Conservation (phyloP, 2,113 vertebrate species). For the Carassius carassius region DNA sequence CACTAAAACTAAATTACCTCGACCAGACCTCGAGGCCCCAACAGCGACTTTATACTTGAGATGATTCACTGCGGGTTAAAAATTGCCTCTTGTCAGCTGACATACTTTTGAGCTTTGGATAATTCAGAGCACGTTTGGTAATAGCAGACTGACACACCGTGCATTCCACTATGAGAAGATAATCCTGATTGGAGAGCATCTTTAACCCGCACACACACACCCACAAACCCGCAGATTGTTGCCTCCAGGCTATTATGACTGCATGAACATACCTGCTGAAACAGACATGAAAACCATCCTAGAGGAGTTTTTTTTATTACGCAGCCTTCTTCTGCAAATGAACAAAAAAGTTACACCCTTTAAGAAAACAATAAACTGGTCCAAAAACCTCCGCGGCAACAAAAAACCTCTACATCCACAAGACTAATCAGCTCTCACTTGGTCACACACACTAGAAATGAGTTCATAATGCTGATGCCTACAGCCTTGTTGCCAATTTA, state of each 20-base stretch:
- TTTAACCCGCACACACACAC: slow-evolving; percentile 41
- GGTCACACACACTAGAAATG: not conserved
- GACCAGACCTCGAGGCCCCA: not conserved
- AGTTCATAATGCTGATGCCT: not conserved
- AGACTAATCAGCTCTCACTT: slow-evolving; percentile 30
- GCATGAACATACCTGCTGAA: slow-evolving; percentile 70
- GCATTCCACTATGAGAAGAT: slow-evolving; percentile 70
- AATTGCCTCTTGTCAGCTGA: slow-evolving; percentile 30
- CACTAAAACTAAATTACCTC: slow-evolving; percentile 13
- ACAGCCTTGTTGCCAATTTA: not conserved
- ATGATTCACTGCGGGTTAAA: slow-evolving; percentile 22
- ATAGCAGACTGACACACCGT: slow-evolving; percentile 58
- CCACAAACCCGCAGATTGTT: slow-evolving; percentile 51
- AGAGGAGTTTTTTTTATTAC: slow-evolving; percentile 64
- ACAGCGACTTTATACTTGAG: slow-evolving; percentile 20
- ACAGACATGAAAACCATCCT: slow-evolving; percentile 75
- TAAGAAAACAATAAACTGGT: slow-evolving; percentile 70
- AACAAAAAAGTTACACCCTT: slow-evolving; percentile 74
- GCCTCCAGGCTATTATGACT: slow-evolving; percentile 73
- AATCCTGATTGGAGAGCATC: slow-evolving; percentile 65
- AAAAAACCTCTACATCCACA: slow-evolving; percentile 16
- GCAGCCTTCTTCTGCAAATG: slow-evolving; percentile 70
- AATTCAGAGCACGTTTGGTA: slow-evolving; percentile 42
- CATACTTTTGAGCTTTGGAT: slow-evolving; percentile 43
- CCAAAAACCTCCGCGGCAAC: slow-evolving; percentile 54